Evolutionary conservation across 1,140 invertebrate species (phyloP).

Genomic region (Lordiphosa collinella): DNA sequence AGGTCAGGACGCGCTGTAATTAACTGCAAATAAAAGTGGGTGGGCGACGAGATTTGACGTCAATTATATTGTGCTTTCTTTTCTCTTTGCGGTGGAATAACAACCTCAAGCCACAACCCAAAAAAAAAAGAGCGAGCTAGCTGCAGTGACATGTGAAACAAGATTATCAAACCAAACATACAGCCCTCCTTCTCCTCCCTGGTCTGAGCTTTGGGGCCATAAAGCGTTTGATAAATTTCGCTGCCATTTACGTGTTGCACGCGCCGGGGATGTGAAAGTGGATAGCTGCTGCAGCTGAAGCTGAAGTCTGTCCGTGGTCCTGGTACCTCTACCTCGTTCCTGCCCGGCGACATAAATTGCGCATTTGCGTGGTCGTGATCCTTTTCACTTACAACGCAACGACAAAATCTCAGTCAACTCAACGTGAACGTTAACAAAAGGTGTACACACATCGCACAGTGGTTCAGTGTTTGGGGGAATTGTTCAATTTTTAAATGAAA

Average conservation of each 20-base stretch:
- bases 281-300: slow-evolving; percentile 8
- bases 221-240: slow-evolving; percentile 58
- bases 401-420: slow-evolving; percentile 40
- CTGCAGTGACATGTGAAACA: slow-evolving; percentile 54
- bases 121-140: slow-evolving; percentile 27
- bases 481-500: no score
- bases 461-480: no score
- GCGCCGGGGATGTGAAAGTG: slow-evolving; percentile 41
- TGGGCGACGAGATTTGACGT: slow-evolving; percentile 51
- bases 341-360: slow-evolving; percentile 60
- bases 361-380: slow-evolving; percentile 54
- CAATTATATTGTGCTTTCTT: slow-evolving; percentile 51
- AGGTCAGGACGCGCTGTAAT: slow-evolving; percentile 62
- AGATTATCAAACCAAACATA: slow-evolving; percentile 24
- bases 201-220: slow-evolving; percentile 25
- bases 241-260: slow-evolving; percentile 62
- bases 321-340: slow-evolving; percentile 29
- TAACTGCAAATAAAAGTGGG: slow-evolving; percentile 56
- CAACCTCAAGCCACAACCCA: no score
- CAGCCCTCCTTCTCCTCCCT: neutral
- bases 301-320: slow-evolving; percentile 11
- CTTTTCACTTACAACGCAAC: slow-evolving; percentile 47
- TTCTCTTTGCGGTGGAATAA: neutral
- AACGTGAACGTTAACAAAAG: slow-evolving; percentile 4
- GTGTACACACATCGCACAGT: neutral